Base-by-base conservation (phyloP, 2,888 invertebrate genomes). In the Eupithecia subumbrata region DNA sequence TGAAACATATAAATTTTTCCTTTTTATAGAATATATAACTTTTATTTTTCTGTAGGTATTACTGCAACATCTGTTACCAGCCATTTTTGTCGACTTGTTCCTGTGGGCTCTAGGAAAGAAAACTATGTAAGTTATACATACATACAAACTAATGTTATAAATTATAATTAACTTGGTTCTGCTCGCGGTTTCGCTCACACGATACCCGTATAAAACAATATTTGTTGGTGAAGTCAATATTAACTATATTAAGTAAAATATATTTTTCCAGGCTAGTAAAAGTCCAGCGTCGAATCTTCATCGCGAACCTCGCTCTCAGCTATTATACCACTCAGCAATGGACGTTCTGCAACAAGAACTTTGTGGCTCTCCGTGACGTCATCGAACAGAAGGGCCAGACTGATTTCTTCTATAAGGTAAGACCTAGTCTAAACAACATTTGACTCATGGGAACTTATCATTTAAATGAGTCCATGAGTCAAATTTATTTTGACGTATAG, bases 281-380 rank as follows among this genome's bases (percentile, higher is more conserved):
- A 89, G 87, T 98, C 40, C 98, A 98, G 86, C 95, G 97, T n/a
- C 96, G 96, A 81, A 96, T 99, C 70, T 98, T 97, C 89, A 96
- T 95, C 34, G 97, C 98, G 0, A 96, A 97, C 84, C 92, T 95
- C 73, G 97, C 97, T 0, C 87, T 99, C 3, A 93, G 96, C 18
- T 97, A 97, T 88, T 99, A 98, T 86, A 95, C 97, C 1, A 95
- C 95, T 0, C 96, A 97, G 83, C 96, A 97, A 80, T 99, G 98
- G 98, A 92, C 91, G 0, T 98, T 98, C 84, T 88, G 91, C 69
- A 97, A 97, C 81, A 86, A 94, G 0, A 97, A 97, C 81, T 92
- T 96, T 72, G 80, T 95, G 5, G 86, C 85, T 0, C 90, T 97
- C n/a, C 92, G 96, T 52, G 87, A 93, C 0, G 84, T 88, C 1